These are phyloP conservation scores for Oostethus manadensis DNA, from an alignment of 2,113 vertebrate genomes.

Conservation along the genomic window DNA sequence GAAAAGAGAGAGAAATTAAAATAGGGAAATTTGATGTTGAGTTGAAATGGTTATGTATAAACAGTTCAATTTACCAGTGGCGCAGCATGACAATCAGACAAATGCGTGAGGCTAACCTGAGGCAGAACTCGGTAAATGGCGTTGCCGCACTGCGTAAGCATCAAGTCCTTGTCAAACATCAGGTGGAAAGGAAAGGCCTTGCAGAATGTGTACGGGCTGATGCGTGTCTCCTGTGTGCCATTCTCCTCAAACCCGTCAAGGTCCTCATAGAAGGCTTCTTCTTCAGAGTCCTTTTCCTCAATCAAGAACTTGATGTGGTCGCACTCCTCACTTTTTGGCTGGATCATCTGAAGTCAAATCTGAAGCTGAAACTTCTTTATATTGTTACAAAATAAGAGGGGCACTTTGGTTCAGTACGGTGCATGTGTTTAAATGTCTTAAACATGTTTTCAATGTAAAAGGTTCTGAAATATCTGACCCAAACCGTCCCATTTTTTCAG, in stretches of 20 bases:
- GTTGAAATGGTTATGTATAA: neutral
- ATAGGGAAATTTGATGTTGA: conserved; percentile 21
- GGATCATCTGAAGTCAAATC: conserved; percentile 80
- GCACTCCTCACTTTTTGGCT: conserved; percentile 92
- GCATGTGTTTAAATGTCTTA: too few relatives aligned
- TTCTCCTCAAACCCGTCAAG: conserved; percentile 96
- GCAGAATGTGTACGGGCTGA: conserved; percentile 97
- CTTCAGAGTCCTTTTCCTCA: conserved; percentile 95
- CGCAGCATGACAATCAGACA: conserved; percentile 1
- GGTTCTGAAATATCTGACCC: neutral
- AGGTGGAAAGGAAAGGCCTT: conserved; percentile 98
- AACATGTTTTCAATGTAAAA: too few relatives aligned
- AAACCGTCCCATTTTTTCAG: neutral
- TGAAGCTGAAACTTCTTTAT: neutral
- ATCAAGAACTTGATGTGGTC: conserved; percentile 98
- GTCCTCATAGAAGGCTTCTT: conserved; percentile 94
- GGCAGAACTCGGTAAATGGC: conserved; percentile 96
- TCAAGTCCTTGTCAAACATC: conserved; percentile 92
- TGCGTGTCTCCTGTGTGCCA: conserved; percentile 92
- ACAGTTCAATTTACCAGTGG: neutral
- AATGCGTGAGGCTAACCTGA: conserved; percentile 73
- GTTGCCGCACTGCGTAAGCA: conserved; percentile 95
- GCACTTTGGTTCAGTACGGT: too few relatives aligned
- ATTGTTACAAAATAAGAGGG: neutral
- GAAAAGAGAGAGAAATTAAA: conserved; percentile 18